Evolutionary conservation across 2,113 vertebrate species (phyloP).

Genomic region (Chamaea fasciata): DNA sequence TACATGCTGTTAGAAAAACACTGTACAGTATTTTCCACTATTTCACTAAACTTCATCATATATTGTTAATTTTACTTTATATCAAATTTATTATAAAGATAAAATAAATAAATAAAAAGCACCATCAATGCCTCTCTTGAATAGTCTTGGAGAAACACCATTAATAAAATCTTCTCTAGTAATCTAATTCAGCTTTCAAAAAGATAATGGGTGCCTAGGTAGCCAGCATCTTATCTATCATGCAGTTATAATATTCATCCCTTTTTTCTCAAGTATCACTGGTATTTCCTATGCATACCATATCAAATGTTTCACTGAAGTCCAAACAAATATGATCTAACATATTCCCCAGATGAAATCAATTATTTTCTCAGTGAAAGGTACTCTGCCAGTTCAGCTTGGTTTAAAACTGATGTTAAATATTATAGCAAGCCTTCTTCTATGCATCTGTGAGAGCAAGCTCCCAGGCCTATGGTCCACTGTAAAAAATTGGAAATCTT

Average conservation of each 20-base stretch:
- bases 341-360: not conserved
- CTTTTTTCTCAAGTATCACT: not conserved
- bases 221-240: not conserved
- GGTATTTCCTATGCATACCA: not conserved
- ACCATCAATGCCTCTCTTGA: not conserved
- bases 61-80: not conserved
- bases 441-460: fast-evolving
- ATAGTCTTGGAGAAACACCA: not conserved
- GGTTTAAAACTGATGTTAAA: not conserved
- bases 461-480: not conserved
- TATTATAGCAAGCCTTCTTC: not conserved
- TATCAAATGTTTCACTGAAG: not conserved
- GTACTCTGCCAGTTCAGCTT: not conserved
- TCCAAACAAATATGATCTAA: not conserved
- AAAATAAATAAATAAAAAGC: not conserved
- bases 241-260: not conserved
- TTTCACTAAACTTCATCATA: not conserved
- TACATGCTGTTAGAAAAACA: fast-evolving
- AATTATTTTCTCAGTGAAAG: not conserved
- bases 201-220: not conserved
- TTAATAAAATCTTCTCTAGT: not conserved
- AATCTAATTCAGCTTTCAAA: not conserved
- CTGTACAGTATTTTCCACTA: not conserved
- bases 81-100: not conserved
- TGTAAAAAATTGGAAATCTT: not conserved